Evolutionary conservation across 2,113 vertebrate species (phyloP).

Genomic region (Setophaga kirtlandii): DNA sequence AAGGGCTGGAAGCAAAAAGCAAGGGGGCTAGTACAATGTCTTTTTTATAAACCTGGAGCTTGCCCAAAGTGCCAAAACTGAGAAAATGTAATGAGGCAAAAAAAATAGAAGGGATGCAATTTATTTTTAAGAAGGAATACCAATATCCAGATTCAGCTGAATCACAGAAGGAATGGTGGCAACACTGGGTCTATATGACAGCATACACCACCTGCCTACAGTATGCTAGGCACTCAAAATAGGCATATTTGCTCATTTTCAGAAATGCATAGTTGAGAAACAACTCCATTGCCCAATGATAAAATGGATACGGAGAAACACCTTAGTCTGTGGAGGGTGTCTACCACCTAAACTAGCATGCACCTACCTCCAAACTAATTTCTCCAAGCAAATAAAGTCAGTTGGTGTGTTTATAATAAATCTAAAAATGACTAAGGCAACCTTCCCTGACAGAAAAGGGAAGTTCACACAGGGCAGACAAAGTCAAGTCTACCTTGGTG

Average conservation of each 20-base stretch:
- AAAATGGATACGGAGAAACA: neutral
- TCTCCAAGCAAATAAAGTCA: neutral
- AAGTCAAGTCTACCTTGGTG: neutral
- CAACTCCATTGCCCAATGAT: neutral
- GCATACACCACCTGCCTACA: too few species aligned
- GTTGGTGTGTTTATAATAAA: neutral
- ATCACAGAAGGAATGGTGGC: neutral
- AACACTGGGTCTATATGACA: neutral
- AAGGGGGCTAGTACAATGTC: neutral
- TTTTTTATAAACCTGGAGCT: neutral
- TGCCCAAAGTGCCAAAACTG: neutral
- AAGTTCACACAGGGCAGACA: neutral
- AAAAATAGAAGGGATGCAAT: neutral
- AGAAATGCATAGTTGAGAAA: neutral
- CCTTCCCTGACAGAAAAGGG: neutral
- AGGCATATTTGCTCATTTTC: neutral
- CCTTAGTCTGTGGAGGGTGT: neutral
- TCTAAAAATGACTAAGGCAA: neutral
- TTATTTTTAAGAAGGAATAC: neutral
- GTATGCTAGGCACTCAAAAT: neutral
- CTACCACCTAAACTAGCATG: neutral
- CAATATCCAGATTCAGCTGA: neutral
- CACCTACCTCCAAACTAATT: neutral
- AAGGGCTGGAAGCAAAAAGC: neutral
- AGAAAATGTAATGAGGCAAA: neutral